Evolutionary conservation across 2,888 invertebrate genomes (phyloP).

Genomic region (Pherbina coryleti): DNA sequence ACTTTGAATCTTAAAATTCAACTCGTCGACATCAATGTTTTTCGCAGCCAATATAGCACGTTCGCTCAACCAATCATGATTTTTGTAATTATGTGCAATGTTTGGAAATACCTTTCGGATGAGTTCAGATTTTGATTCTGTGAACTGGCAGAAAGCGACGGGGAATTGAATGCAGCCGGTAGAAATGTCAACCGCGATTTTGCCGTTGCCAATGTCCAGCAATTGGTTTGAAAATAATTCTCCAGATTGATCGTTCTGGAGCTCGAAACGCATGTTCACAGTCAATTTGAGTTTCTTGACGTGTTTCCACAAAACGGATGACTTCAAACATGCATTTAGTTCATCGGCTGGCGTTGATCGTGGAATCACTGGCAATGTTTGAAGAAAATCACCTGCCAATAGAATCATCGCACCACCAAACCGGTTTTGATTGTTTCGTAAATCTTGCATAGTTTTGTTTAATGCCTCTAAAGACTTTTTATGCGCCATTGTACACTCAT

Average conservation of each 20-base stretch:
- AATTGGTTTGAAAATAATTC: slow-evolving; percentile 42
- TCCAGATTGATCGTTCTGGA: slow-evolving; percentile 42
- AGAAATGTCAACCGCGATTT: slow-evolving; percentile 46
- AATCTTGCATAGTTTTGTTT: slow-evolving; percentile 44
- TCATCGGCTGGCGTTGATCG: slow-evolving; percentile 51
- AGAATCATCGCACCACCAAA: slow-evolving; percentile 40
- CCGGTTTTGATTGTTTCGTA: slow-evolving; percentile 37
- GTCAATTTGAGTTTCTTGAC: slow-evolving; percentile 26
- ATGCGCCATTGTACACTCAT: slow-evolving; percentile 45
- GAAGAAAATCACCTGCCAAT: slow-evolving; percentile 38
- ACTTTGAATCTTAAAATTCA: slow-evolving; percentile 38
- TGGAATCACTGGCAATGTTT: slow-evolving; percentile 19
- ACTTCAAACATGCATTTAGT: slow-evolving; percentile 51
- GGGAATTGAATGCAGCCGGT: slow-evolving; percentile 50
- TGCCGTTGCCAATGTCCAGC: slow-evolving; percentile 47
- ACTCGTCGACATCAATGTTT: slow-evolving; percentile 11
- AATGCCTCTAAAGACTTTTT: slow-evolving; percentile 39
- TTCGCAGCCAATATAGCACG: slow-evolving; percentile 40
- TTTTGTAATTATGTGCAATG: slow-evolving; percentile 39
- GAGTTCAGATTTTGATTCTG: slow-evolving; percentile 22
- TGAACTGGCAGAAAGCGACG: slow-evolving; percentile 35
- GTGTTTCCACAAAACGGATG: slow-evolving; percentile 40
- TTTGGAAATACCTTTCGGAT: slow-evolving; percentile 36
- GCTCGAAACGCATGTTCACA: slow-evolving; percentile 40
- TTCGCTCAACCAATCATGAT: slow-evolving; percentile 46